These are phyloP conservation scores for Zosterops hypoxanthus DNA, from an alignment of 2,113 vertebrate genomes.

Conservation along the genomic window DNA sequence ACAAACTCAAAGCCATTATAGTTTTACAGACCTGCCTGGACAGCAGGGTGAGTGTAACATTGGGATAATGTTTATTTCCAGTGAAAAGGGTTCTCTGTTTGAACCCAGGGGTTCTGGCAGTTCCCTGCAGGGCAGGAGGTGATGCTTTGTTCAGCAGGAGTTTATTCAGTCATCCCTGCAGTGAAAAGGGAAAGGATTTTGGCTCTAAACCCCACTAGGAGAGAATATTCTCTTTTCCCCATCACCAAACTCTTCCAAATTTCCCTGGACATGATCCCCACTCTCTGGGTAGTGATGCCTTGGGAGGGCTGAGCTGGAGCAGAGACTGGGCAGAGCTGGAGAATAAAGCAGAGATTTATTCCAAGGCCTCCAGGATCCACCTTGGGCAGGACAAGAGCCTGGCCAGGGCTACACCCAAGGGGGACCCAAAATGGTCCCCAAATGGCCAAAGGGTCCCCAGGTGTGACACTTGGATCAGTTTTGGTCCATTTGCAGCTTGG, in stretches of 20 bases:
- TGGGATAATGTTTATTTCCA: accelerated
- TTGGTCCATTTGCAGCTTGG: no score
- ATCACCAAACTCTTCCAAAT: background rate
- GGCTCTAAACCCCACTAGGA: background rate
- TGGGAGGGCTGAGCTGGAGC: no score
- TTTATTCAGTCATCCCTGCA: accelerated
- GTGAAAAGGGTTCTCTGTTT: background rate
- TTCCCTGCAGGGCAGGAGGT: background rate
- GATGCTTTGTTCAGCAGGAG: background rate
- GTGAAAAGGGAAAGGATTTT: background rate
- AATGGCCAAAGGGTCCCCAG: no score
- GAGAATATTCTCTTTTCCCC: background rate
- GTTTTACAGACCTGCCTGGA: background rate
- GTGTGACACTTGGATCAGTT: no score
- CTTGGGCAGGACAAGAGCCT: no score
- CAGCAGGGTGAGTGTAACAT: background rate
- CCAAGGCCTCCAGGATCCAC: no score
- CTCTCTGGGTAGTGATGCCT: no score
- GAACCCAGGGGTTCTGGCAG: accelerated
- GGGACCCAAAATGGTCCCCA: no score
- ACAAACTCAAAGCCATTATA: background rate
- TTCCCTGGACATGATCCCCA: no score
- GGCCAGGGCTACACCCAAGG: no score
- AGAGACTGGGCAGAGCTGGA: no score
- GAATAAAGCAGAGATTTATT: no score